phyloP scores from a whole-genome alignment of 2,888 invertebrate genomes.

The Drosophila ezoana region DNA sequence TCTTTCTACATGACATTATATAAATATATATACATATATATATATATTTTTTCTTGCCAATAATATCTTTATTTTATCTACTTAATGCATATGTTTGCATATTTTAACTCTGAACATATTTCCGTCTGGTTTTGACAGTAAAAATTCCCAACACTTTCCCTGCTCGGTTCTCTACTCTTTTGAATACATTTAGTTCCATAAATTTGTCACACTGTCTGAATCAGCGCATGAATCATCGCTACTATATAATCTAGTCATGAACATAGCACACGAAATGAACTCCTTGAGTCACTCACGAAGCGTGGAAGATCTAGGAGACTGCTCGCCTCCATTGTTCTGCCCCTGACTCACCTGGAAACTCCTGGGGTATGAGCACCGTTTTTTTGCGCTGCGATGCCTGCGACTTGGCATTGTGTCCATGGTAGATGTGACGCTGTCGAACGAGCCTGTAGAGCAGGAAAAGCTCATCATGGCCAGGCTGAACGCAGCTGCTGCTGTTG shows the following conservation, averaged over 20 bases:
- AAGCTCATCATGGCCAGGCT: constrained; percentile 77
- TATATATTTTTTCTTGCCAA: background rate
- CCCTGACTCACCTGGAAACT: constrained; percentile 83
- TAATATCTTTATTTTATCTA: background rate
- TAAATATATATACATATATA: too few relatives aligned
- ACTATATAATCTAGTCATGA: constrained; percentile 9
- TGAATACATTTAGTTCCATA: constrained; percentile 1
- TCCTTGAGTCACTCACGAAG: too few relatives aligned
- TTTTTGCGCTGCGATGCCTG: constrained; percentile 83
- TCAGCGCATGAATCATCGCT: constrained; percentile 11
- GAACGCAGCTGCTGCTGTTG: constrained; percentile 36
- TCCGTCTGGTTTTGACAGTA: background rate
- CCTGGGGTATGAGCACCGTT: constrained; percentile 84
- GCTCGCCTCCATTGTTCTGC: background rate
- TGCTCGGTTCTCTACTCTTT: constrained; percentile 1
- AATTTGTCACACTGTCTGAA: constrained; percentile 6
- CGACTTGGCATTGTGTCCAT: constrained; percentile 84
- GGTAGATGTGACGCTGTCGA: constrained; percentile 83
- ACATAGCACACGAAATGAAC: background rate
- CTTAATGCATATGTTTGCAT: background rate
- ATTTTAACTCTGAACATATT: background rate
- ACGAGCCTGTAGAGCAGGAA: constrained; percentile 84
- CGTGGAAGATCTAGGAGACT: too few relatives aligned
- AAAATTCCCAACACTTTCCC: background rate
- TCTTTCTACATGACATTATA: too few relatives aligned